These are phyloP conservation scores for Cataglyphis altisquamis DNA, from an alignment of 2,888 invertebrate genomes.

Conservation along the genomic window DNA sequence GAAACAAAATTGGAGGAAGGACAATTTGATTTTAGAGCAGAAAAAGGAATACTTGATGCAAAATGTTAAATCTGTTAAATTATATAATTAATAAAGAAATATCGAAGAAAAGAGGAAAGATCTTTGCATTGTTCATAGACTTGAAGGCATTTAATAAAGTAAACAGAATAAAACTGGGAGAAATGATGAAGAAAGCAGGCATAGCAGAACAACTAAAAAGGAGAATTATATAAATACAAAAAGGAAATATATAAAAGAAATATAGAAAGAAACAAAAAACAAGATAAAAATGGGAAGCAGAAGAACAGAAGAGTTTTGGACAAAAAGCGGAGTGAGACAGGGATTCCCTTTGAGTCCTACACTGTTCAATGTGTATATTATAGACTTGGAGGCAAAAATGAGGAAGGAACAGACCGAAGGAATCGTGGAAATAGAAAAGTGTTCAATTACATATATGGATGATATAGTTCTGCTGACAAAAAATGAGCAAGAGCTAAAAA, in stretches of 20 bases:
- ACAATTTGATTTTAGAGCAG: constrained; percentile 31
- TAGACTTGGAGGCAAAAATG: too few species aligned
- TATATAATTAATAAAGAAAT: constrained; percentile 21
- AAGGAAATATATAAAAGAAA: background rate
- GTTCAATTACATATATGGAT: background rate
- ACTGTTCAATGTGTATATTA: background rate
- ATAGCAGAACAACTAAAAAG: background rate
- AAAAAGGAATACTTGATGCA: constrained; percentile 28
- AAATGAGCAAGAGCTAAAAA: background rate
- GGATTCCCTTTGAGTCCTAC: background rate
- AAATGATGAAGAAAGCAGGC: background rate
- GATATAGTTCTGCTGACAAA: background rate
- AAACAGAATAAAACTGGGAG: background rate
- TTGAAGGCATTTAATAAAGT: constrained; percentile 24
- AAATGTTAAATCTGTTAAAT: background rate
- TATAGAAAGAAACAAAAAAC: background rate
- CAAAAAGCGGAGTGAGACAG: background rate
- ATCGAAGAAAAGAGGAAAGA: constrained; percentile 19
- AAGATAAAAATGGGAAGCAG: background rate
- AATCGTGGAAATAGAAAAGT: background rate
- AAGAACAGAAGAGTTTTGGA: constrained; percentile 33
- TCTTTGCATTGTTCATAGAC: constrained; percentile 14
- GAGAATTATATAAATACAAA: background rate
- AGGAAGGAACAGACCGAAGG: background rate
- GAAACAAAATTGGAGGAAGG: constrained; percentile 8